Evolutionary conservation across 2,113 vertebrate species (phyloP), one percentile per base, ranked within the genome.

Genomic region (Stictonetta naevosa): DNA sequence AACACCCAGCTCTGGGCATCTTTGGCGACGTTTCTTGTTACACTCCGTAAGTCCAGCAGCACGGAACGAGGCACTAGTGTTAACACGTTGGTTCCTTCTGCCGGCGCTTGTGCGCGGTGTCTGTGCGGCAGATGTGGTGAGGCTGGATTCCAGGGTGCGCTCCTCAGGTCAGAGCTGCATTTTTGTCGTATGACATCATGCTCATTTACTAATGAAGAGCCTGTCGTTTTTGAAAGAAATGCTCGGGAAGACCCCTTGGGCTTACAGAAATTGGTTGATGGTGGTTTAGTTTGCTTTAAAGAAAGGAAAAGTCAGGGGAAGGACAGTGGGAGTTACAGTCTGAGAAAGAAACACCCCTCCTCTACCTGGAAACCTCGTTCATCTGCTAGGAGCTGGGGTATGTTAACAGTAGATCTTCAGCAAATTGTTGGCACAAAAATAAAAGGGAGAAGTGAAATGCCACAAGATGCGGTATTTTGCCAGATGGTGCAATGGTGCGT

Each of bases 21-120:
- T 20, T 38, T 23, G n/a, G 23, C 8, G 5, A 13, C 26, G 17
- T 36, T 25, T 31, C 50, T 14, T 34, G 19, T 33, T 34, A 28
- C 3, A 3, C 34, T 20, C 3, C 5, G 26, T 31, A 8, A 11
- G 40, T 44, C 31, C 34, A 25, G 9, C 33, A 58, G 9, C 40
- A 2, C 25, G 25, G 62, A 56, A 3, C 9, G 2, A 10, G 48
- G 40, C 63, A 8, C 0, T 3, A 10, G 42, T 1, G 26, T 3
- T 5, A 31, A 6, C 33, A 1, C 18, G 34, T 15, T 0, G 1
- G 5, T 21, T 33, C 36, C 48, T 56, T 44, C 22, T 22, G n/a
- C 19, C 19, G 2, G 14, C 11, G 50, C 6, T 23, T 23, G n/a
- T 9, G 1, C 1, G 36, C 28, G 36, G 22, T 62, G 36, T 46